Percentiles rank a stretch among this genome's conserved stretches.
phyloP scores from a whole-genome alignment of 2,113 vertebrate genomes.

The Scopus umbretta region DNA sequence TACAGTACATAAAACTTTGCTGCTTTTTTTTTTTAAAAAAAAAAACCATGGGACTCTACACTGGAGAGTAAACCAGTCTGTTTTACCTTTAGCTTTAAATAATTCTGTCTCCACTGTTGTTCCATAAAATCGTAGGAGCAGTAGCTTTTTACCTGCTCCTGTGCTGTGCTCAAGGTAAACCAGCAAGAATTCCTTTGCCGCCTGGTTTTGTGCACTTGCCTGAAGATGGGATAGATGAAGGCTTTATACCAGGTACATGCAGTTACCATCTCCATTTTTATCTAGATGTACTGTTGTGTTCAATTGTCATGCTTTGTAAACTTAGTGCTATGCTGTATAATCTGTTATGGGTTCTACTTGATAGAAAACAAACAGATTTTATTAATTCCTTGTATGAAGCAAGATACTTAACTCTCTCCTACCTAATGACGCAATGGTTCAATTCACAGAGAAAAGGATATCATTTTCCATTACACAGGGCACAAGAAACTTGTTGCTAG shows the following conservation, averaged over 20 bases:
- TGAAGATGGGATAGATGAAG: background rate
- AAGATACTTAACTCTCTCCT: background rate
- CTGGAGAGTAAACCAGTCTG: background rate
- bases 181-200: background rate
- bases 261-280: background rate
- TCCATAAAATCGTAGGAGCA: background rate
- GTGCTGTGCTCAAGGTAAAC: background rate
- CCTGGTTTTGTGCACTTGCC: accelerated
- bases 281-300: background rate
- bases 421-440: background rate
- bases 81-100: background rate
- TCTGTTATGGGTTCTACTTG: background rate
- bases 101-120: background rate
- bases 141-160: background rate
- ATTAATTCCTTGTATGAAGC: background rate
- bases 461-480: background rate
- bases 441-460: background rate
- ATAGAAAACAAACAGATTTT: background rate
- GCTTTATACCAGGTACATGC: background rate
- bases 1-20: background rate
- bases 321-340: background rate
- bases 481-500: background rate
- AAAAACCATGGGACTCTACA: background rate
- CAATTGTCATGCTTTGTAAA: background rate
- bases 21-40: background rate